Evolutionary conservation across 2,888 invertebrate genomes (phyloP), one percentile per base, ranked within the genome.

Genomic region (Cotesia congregata): DNA sequence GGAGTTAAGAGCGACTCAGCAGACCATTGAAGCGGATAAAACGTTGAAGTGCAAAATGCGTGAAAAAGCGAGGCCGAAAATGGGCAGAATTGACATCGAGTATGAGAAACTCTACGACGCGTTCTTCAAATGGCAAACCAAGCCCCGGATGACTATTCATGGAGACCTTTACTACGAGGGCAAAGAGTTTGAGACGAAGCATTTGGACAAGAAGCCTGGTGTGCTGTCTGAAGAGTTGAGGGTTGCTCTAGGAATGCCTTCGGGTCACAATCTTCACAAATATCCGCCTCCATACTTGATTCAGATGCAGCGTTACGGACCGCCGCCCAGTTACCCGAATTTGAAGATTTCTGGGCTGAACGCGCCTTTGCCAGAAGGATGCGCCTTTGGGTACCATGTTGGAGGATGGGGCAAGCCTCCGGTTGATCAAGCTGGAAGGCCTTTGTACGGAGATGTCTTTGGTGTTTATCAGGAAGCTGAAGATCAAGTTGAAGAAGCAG

Each of bases 331-430:
- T 72, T 99, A 99, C 91, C 99, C 99, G 0, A 98, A 98, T 91
- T 91, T 99, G 39, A 99, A 98, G 91, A 97, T 99, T 86, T 97
- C 98, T 0, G 99, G 99, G 0, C 91, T 99, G 5, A 99, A 99
- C 91, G 98, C 98, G 1, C 98, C 99, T 0, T 99, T 99, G 84
- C 99, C 99, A 0, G 99, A 98, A 79, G 94, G 95, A 1, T 99
- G 98, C 87, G 96, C 98, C 0, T 99, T 99, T 90, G 99, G 99
- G 17, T 99, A 99, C 90, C 99, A 99, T 91, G 98, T 99, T 0
- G 99, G 98, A 60, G 99, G 99, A 39, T 99, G 99, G 99, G 99
- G 99, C 78, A 99, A 99, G 89, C 99, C 99, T 9, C 99, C 99
- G 0, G 99, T 99, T 0, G 99, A 99, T 90, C 99, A 99, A 90